These are phyloP conservation scores for Sicus ferrugineus DNA, from an alignment of 2,888 invertebrate species.

Conservation along the genomic window DNA sequence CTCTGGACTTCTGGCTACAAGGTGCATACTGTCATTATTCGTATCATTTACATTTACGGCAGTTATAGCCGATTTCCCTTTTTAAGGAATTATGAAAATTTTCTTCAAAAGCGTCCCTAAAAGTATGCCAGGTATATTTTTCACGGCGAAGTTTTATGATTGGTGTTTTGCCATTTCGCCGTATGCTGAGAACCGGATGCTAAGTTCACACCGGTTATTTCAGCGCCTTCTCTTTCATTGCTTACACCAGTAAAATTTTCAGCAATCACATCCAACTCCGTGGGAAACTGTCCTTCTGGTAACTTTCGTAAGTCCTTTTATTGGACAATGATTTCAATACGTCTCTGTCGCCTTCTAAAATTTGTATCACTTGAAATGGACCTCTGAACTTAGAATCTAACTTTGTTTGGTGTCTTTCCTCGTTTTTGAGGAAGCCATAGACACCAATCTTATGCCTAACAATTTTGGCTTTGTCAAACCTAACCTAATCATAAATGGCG, in stretches of 20 bases:
- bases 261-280: neutral
- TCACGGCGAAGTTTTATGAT: too few species aligned
- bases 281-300: conserved; percentile 6
- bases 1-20: too few species aligned
- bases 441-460: conserved; percentile 27
- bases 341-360: conserved; percentile 9
- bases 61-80: neutral
- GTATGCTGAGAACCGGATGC: neutral
- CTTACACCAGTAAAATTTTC: neutral
- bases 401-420: conserved; percentile 34
- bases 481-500: conserved; percentile 17
- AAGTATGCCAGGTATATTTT: too few species aligned
- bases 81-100: too few species aligned
- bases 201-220: conserved; percentile 8
- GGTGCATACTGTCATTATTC: too few species aligned
- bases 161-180: neutral
- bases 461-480: conserved; percentile 27
- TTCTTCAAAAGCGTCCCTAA: too few species aligned
- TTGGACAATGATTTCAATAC: neutral
- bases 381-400: conserved; percentile 34
- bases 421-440: conserved; percentile 31
- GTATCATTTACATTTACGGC: neutral
- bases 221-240: neutral
- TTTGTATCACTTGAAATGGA: conserved; percentile 24
- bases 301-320: conserved; percentile 18